A percentile compares a stretch with the other conserved stretches of the same genome.
These are phyloP conservation scores for Chrysolophus pictus DNA, from an alignment of 2,797 vertebrate genomes.

Conservation along the genomic window DNA sequence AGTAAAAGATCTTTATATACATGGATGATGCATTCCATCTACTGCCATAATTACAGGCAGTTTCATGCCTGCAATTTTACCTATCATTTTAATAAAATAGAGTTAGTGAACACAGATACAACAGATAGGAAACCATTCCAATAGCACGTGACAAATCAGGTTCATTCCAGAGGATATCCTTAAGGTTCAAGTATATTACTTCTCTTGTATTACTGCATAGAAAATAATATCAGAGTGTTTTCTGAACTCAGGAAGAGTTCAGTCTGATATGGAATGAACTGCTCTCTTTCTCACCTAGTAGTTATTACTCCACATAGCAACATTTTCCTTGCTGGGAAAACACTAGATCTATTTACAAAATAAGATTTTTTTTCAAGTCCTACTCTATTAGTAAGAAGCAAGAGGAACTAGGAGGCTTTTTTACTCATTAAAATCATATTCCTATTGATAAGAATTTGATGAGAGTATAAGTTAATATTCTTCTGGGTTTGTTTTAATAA, in stretches of 20 bases:
- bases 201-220: background rate
- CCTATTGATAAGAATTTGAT: background rate
- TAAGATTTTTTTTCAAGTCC: background rate
- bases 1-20: background rate
- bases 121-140: background rate
- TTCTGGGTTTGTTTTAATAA: slow-evolving; percentile 4
- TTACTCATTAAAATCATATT: background rate
- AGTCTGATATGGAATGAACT: background rate
- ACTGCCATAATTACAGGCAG: background rate
- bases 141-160: background rate
- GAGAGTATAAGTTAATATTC: background rate
- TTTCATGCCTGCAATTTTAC: background rate
- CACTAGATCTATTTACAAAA: background rate
- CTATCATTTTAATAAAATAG: background rate
- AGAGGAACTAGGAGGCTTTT: background rate
- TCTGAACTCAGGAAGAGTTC: background rate
- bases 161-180: background rate
- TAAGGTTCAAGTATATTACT: background rate
- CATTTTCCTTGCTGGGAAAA: background rate
- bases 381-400: background rate
- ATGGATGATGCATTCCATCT: background rate
- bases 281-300: background rate
- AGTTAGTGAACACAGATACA: background rate
- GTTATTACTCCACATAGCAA: background rate
- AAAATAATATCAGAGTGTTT: background rate